Evolutionary conservation across 2,888 invertebrate genomes (phyloP).

Genomic region (Limnephilus rhombicus): DNA sequence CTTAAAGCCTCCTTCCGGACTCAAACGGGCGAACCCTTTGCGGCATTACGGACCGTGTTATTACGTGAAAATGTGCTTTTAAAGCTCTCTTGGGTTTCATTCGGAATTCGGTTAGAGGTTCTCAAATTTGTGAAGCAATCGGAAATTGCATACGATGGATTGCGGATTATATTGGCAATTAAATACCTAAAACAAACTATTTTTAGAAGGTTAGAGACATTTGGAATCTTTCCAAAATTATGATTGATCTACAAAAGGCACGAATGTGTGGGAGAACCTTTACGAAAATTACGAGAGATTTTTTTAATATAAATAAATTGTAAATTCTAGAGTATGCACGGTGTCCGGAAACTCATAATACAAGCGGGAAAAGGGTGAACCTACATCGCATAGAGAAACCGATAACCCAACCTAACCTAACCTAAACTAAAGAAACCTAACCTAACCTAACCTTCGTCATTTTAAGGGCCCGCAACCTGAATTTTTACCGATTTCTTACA

Average conservation of each 20-base stretch:
- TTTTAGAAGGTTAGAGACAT: not conserved
- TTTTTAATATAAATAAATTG: not conserved
- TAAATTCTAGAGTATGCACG: not conserved
- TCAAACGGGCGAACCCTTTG: constrained; percentile 3
- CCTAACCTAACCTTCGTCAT: too few relatives aligned
- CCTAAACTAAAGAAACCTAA: too few relatives aligned
- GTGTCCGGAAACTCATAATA: too few relatives aligned
- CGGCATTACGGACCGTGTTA: not conserved
- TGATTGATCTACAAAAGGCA: not conserved
- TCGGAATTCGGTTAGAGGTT: not conserved
- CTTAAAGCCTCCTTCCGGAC: constrained; percentile 33
- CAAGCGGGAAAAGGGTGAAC: too few relatives aligned
- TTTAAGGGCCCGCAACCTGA: too few relatives aligned
- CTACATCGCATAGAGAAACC: too few relatives aligned
- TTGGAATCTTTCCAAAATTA: not conserved
- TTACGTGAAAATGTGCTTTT: constrained; percentile 12
- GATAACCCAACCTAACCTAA: too few relatives aligned
- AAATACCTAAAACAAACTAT: not conserved
- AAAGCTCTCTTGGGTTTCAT: not conserved
- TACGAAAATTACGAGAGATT: not conserved
- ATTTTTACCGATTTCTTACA: too few relatives aligned
- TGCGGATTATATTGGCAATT: not conserved
- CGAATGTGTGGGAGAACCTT: not conserved
- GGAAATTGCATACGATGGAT: constrained; percentile 24
- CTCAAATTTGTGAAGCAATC: not conserved